Conservation (phyloP, 2,888 invertebrate genomes). For the Chrysolina oricalcia region DNA sequence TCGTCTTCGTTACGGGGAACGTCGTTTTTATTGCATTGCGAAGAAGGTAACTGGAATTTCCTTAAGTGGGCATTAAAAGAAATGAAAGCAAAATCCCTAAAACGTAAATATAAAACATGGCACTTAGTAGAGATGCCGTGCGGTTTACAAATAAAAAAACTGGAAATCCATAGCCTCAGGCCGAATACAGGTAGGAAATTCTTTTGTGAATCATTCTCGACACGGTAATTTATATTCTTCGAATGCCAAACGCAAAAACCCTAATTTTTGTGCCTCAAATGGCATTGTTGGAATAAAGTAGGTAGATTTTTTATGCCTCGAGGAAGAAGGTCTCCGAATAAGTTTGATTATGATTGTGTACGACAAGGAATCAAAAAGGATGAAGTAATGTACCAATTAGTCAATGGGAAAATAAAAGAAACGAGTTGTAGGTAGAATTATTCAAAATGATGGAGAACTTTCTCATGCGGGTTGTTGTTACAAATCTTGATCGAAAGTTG, state of each 20-base stretch:
- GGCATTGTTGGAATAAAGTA: slow-evolving; percentile 2
- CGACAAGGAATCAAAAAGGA: background rate
- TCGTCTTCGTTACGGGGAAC: background rate
- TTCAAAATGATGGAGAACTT: too few relatives aligned
- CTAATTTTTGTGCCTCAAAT: slow-evolving; percentile 1
- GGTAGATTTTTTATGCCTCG: background rate
- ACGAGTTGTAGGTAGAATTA: too few relatives aligned
- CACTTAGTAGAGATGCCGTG: background rate
- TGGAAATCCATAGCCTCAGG: slow-evolving; percentile 16
- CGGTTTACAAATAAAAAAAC: slow-evolving; percentile 18
- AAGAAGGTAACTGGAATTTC: slow-evolving; percentile 2
- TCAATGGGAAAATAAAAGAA: too few relatives aligned
- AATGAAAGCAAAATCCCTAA: slow-evolving; percentile 18
- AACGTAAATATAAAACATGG: slow-evolving; percentile 15
- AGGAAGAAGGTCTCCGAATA: background rate
- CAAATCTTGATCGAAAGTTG: too few relatives aligned
- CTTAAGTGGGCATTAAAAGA: slow-evolving; percentile 8
- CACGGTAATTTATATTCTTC: background rate
- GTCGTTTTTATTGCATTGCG: background rate
- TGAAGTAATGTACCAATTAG: background rate
- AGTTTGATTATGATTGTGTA: background rate
- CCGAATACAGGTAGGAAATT: slow-evolving; percentile 8
- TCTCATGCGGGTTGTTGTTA: too few relatives aligned
- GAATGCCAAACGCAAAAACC: slow-evolving; percentile 1
- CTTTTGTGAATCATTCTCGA: slow-evolving; percentile 14